phyloP scores from a whole-genome alignment of 2,888 invertebrate genomes.

The Thymelicus lineola region DNA sequence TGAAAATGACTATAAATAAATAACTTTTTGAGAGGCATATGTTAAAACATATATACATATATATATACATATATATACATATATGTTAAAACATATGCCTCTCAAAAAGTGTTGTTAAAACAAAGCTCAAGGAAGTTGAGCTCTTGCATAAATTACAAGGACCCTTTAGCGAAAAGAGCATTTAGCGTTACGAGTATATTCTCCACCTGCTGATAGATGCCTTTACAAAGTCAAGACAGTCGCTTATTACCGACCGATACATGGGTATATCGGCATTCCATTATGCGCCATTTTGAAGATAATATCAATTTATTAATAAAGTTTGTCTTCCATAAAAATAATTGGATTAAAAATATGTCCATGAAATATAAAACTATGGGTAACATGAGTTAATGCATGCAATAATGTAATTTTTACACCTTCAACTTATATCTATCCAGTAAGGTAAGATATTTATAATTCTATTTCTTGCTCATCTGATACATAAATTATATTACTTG shows the following conservation, averaged over 20 bases:
- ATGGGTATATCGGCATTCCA: conserved; percentile 31
- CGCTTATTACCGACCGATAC: conserved; percentile 31
- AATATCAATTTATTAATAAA: conserved; percentile 35
- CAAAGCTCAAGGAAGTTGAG: conserved; percentile 12
- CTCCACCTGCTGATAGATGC: conserved; percentile 31
- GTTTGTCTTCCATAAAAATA: conserved; percentile 32
- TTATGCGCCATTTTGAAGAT: conserved; percentile 33
- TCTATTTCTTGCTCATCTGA: conserved; percentile 14
- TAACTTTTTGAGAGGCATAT: background rate
- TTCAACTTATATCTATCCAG: conserved; percentile 7
- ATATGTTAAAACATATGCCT: too few species aligned
- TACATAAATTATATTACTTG: conserved; percentile 12
- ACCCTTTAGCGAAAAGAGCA: conserved; percentile 2
- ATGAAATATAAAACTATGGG: conserved; percentile 28
- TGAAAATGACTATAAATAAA: background rate
- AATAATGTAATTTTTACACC: conserved; percentile 20
- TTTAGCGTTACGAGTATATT: background rate
- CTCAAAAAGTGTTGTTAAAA: too few species aligned
- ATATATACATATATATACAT: too few species aligned
- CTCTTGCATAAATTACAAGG: background rate
- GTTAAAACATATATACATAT: too few species aligned
- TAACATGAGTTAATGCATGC: conserved; percentile 25
- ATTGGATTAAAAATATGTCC: conserved; percentile 35
- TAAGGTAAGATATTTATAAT: conserved; percentile 15
- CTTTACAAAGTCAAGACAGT: conserved; percentile 23